Percentiles rank a stretch among this genome's conserved stretches.
Conservation (phyloP, 2,888 invertebrate genomes). For the Caenorhabditis doughertyi region DNA sequence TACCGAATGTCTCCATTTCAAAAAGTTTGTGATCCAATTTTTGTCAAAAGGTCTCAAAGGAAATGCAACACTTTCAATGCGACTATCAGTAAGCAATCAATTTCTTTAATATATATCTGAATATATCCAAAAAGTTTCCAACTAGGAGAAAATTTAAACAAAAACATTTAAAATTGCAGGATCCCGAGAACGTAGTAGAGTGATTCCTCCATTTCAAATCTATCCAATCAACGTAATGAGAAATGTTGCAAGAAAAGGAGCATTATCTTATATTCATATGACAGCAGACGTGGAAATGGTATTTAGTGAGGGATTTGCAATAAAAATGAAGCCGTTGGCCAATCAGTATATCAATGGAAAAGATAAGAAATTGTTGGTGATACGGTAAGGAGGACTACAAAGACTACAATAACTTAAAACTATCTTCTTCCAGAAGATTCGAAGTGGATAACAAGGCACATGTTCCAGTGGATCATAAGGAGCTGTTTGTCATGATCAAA, state of each 20-base stretch:
- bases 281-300: conserved; percentile 71
- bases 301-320: conserved; percentile 62
- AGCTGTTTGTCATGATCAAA: conserved; percentile 64
- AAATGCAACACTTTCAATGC: conserved; percentile 56
- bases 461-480: conserved; percentile 60
- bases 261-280: conserved; percentile 67
- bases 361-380: conserved; percentile 60
- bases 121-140: too few relatives aligned
- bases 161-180: conserved; percentile 39
- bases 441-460: conserved; percentile 68
- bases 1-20: conserved; percentile 66
- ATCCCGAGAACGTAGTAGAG: conserved; percentile 41
- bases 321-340: conserved; percentile 57
- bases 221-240: conserved; percentile 75
- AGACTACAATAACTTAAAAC: neutral
- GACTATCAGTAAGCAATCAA: conserved; percentile 41
- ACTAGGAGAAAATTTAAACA: neutral
- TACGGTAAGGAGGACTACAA: conserved; percentile 29
- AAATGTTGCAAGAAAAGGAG: conserved; percentile 71
- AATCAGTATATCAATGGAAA: conserved; percentile 67
- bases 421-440: conserved; percentile 60
- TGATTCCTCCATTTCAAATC: conserved; percentile 69
- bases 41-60: conserved; percentile 26
- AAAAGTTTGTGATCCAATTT: conserved; percentile 53
- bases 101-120: neutral